Base-by-base conservation (phyloP, 2,888 invertebrate species). In the Clusia tigrina region DNA sequence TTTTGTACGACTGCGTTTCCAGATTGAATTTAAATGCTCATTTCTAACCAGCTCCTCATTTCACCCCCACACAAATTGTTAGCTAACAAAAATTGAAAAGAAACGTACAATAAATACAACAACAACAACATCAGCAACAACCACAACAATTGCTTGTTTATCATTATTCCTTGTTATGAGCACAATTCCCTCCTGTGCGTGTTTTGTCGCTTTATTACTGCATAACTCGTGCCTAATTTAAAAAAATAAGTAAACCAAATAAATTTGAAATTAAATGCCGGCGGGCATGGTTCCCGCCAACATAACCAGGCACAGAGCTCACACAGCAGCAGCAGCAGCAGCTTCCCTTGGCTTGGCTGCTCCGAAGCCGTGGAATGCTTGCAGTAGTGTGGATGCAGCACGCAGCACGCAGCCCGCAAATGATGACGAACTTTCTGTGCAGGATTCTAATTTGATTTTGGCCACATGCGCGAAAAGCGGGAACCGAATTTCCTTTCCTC, bases 381-480 rank as follows among this genome's bases (percentile, higher is more conserved):
- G 42, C 42, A 42, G n/a, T 42, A 42, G 42, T n/a, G n/a, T n/a
- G n/a, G 42, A 17, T 42, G 42, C 48, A 48, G 20, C 22, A 48
- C 18, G 20, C 15, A 48, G 20, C 20, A 20, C 18, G 5, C 48
- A 22, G 22, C 5, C 15, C 10, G 20, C 46, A 61, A 53, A 22
- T 59, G 38, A 66, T 67, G 67, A 67, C 69, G 69, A 66, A 71
- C 70, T 77, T 73, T 74, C 76, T 76, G 74, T 77, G 76, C 74
- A 70, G 72, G 78, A 74, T 77, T 76, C 70, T 78, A 76, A 78
- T 76, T 76, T 78, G 71, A 76, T 76, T 76, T 32, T 72, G 76
- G 77, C 71, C 73, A 75, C 77, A 76, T 48, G 9, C n/a, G n/a
- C 32, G 32, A 32, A 32, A 12, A 6, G 32, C 32, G 32, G 12